These are phyloP conservation scores for Onychostoma macrolepis DNA, from an alignment of 2,113 vertebrate species.

Conservation along the genomic window DNA sequence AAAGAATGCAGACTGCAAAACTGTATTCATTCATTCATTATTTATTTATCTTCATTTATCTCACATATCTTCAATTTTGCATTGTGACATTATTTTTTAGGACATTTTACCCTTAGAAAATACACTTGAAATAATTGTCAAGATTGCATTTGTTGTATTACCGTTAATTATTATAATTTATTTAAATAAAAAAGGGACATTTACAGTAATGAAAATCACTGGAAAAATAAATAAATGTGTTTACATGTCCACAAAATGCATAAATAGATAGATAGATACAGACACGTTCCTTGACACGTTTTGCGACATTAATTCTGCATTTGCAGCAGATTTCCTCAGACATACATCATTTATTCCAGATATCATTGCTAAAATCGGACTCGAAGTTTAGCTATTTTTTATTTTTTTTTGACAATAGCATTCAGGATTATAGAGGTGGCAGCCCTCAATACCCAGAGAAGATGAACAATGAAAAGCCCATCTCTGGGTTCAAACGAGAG, in stretches of 20 bases:
- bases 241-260: no score
- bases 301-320: background rate
- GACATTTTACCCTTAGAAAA: background rate
- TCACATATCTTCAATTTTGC: no score
- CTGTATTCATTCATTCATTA: no score
- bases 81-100: background rate
- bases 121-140: no score
- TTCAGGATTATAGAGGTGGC: constrained; percentile 9
- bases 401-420: background rate
- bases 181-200: no score
- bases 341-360: background rate
- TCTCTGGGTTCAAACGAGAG: constrained; percentile 59
- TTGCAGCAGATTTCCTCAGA: background rate
- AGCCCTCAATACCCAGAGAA: constrained; percentile 28
- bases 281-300: background rate
- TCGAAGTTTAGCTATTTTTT: background rate
- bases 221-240: no score
- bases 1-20: no score
- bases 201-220: no score
- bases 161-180: no score
- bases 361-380: background rate
- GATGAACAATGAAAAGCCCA: constrained; percentile 61
- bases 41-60: background rate
- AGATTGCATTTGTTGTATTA: no score
- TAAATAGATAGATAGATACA: no score